Evolutionary conservation across 2,888 invertebrate genomes (phyloP), one percentile per base, ranked within the genome.

Genomic region (Pollenia griseotomentosa): DNA sequence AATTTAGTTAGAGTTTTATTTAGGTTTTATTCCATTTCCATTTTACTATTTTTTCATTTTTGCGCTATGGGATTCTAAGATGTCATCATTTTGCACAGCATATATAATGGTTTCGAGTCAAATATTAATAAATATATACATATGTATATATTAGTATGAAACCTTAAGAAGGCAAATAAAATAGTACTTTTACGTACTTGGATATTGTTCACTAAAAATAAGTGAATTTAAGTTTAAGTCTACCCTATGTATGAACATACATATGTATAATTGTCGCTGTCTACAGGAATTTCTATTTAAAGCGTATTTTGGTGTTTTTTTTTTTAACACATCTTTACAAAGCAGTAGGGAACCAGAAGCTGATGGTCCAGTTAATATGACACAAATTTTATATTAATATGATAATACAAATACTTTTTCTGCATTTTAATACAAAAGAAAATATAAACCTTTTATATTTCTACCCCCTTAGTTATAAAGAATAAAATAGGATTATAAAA

Each of bases 31-130:
- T 44, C 44, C 10, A 10, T n/a, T 63, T 16, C 46, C 19, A 42
- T 74, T 74, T 16, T 44, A 19, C 19, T 19, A 19, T 65, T 78
- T 57, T 68, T 66, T 46, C 16, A 42, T 40, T 68, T 82, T 70
- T 63, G 75, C 75, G 82, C 75, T 70, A 83, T 83, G 75, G 61
- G 61, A 70, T 46, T 70, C 46, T 68, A 57, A 75, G 53, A 83
- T 75, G 61, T 68, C 68, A 75, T 83, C 75, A 70, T 75, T 83
- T 75, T 33, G 70, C 75, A 61, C 46, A 83, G 33, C 68, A 53
- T 75, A 61, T 68, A 53, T 82, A 74, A 82, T 81, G 65, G 59
- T 46, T 66, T 19, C 53, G 33, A 33, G 33, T 33, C 33, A 33
- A 33, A 33, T 33, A 33, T 33, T 2, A 33, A 33, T 33, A 33